Percentiles rank a stretch among this genome's conserved stretches.
Evolutionary conservation across 2,113 vertebrate species (phyloP).

Genomic region (Baryphthengus martii): DNA sequence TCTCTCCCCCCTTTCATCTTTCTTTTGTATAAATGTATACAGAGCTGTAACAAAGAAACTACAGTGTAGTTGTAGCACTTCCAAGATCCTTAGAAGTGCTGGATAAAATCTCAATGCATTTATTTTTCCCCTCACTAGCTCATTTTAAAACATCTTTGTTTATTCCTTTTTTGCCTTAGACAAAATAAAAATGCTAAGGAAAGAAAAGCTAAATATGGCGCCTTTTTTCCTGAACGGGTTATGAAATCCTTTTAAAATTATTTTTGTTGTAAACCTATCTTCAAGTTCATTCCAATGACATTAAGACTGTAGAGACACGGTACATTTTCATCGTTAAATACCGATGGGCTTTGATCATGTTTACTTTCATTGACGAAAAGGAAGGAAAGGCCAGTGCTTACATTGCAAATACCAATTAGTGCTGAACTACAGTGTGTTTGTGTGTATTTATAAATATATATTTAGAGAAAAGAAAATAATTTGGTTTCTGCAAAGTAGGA

Average conservation of each 20-base stretch:
- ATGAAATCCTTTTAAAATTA: neutral
- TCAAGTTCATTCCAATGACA: conserved; percentile 23
- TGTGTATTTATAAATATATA: conserved; percentile 47
- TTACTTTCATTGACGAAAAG: conserved; percentile 17
- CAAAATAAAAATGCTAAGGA: neutral
- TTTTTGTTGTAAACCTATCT: conserved; percentile 46
- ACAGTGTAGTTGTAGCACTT: conserved; percentile 55
- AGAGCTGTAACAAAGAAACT: conserved; percentile 65
- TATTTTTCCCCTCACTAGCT: neutral
- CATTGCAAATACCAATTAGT: conserved; percentile 50
- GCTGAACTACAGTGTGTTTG: neutral
- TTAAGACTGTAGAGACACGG: neutral
- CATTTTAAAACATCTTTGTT: conserved; percentile 16
- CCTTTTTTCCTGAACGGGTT: neutral
- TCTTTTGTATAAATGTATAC: conserved; percentile 67
- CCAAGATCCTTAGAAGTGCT: conserved; percentile 44
- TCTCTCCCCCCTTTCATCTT: conserved; percentile 65
- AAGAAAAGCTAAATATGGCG: neutral
- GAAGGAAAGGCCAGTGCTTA: conserved; percentile 53
- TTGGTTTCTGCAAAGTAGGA: neutral
- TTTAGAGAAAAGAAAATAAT: conserved; percentile 47
- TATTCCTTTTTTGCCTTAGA: neutral
- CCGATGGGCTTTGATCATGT: conserved; percentile 42
- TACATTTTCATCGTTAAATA: conserved; percentile 38
- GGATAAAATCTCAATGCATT: conserved; percentile 29